A percentile compares a stretch with the other conserved stretches of the same genome.
Conservation (phyloP, 2,113 vertebrate genomes). For the Baryphthengus martii region DNA sequence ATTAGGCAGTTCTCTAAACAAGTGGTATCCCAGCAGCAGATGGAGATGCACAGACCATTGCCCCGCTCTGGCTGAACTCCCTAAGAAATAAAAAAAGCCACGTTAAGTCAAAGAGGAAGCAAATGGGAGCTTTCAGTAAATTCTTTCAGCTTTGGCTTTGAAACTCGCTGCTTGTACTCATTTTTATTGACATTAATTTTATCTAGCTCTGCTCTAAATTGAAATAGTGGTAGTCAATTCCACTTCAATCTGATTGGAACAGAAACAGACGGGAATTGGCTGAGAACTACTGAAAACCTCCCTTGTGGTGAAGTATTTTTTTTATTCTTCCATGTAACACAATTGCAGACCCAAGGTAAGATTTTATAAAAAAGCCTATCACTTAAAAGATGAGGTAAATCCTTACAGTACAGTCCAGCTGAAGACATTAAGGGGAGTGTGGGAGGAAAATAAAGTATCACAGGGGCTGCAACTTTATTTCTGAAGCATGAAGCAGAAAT, state of each 20-base stretch:
- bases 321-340: neutral
- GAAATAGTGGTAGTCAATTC: neutral
- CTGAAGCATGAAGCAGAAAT: neutral
- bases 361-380: no score
- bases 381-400: neutral
- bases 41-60: conserved; percentile 6
- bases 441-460: neutral
- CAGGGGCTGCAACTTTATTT: neutral
- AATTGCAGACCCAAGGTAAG: neutral
- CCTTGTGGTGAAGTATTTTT: neutral
- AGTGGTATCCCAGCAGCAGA: conserved; percentile 2
- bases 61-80: neutral
- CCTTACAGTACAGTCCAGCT: neutral
- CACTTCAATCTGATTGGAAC: neutral
- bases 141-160: neutral
- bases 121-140: neutral
- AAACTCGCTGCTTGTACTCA: neutral
- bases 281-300: neutral
- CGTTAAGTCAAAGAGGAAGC: neutral
- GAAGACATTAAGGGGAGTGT: neutral
- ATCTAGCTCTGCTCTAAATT: neutral
- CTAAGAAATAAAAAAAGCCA: neutral
- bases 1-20: conserved; percentile 37
- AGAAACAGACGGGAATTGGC: neutral
- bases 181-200: neutral